phyloP scores from a whole-genome alignment of 2,888 invertebrate genomes.

The Cryptocephalus moraei region DNA sequence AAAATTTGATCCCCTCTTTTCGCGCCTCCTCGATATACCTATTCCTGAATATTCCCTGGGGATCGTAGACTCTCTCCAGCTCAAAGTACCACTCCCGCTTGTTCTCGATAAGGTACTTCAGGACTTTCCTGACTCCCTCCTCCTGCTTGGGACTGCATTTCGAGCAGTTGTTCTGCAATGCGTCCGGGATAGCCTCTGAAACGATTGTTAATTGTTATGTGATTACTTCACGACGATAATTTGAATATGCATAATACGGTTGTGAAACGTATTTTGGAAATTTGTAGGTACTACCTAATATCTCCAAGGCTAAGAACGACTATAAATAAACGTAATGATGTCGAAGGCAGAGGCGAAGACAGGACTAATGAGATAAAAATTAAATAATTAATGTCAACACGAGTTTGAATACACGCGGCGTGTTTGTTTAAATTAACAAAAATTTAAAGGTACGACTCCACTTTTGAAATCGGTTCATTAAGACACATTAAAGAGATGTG shows the following conservation, averaged over 20 bases:
- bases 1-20: slow-evolving; percentile 7
- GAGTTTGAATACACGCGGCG: too few species aligned
- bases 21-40: slow-evolving; percentile 13
- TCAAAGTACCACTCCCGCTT: slow-evolving; percentile 53
- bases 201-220: too few species aligned
- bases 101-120: slow-evolving; percentile 51
- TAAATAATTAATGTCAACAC: too few species aligned
- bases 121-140: slow-evolving; percentile 49
- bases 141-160: slow-evolving; percentile 52
- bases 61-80: slow-evolving; percentile 53
- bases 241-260: too few species aligned
- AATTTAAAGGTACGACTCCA: too few species aligned
- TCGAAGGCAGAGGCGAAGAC: background rate
- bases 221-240: too few species aligned
- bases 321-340: background rate
- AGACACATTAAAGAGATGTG: too few species aligned
- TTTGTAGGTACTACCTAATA: too few species aligned
- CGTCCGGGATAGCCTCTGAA: slow-evolving; percentile 38
- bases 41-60: slow-evolving; percentile 40
- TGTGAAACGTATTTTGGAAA: too few species aligned
- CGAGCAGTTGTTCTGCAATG: slow-evolving; percentile 51
- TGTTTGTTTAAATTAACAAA: too few species aligned
- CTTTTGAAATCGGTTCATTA: too few species aligned
- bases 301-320: background rate
- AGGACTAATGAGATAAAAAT: too few species aligned